Percentiles rank a stretch among this genome's conserved stretches.
These are phyloP conservation scores for Bovichtus variegatus DNA, from an alignment of 2,797 vertebrate species.

Conservation along the genomic window DNA sequence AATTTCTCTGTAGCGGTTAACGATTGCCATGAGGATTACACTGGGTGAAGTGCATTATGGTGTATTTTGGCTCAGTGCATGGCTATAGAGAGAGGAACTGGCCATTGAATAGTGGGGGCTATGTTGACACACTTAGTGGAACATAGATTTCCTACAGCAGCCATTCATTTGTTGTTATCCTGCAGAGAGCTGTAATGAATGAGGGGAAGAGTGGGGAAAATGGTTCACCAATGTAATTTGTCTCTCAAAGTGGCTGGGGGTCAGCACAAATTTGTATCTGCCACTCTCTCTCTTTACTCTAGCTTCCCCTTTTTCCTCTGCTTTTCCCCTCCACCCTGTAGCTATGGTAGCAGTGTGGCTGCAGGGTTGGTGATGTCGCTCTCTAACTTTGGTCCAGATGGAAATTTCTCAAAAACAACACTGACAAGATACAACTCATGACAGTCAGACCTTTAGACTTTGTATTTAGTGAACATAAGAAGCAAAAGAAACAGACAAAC, in stretches of 20 bases:
- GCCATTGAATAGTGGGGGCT: constrained; percentile 27
- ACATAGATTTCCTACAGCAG: constrained; percentile 63
- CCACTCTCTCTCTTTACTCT: constrained; percentile 19
- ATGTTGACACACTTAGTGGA: constrained; percentile 62
- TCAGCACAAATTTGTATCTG: constrained; percentile 46
- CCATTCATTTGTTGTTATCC: constrained; percentile 61
- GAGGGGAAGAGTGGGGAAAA: constrained; percentile 45
- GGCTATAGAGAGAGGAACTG: constrained; percentile 14
- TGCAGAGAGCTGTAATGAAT: constrained; percentile 61
- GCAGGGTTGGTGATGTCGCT: neutral
- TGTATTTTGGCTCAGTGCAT: constrained; percentile 38
- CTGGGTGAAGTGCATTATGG: constrained; percentile 21
- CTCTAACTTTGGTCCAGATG: neutral
- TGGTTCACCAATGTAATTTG: constrained; percentile 50
- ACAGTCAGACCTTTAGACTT: neutral
- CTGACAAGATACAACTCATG: neutral
- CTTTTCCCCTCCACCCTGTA: neutral
- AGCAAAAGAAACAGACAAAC: neutral
- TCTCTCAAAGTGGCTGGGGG: constrained; percentile 55
- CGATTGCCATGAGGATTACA: constrained; percentile 32
- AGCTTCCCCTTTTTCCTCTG: neutral
- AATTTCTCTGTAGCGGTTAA: constrained; percentile 13
- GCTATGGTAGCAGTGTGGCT: neutral
- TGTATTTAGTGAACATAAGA: neutral
- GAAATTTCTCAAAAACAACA: neutral